phyloP scores from a whole-genome alignment of 2,797 vertebrate species.

The Rhyacichthys aspro region DNA sequence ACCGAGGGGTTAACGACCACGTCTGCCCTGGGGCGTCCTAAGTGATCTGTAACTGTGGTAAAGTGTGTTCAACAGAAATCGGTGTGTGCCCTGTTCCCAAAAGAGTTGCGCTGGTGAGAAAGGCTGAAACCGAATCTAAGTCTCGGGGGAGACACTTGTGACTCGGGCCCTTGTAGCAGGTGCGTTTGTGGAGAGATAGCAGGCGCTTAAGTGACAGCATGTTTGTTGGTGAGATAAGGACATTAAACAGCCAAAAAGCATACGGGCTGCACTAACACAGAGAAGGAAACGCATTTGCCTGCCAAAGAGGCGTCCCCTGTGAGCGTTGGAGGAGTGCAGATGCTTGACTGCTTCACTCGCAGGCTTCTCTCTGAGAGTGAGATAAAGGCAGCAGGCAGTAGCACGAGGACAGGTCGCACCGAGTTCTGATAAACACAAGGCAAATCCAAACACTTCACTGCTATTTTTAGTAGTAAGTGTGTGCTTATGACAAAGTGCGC shows the following conservation, averaged over 20 bases:
- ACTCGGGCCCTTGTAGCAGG: conserved; percentile 34
- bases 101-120: conserved; percentile 9
- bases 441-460: neutral
- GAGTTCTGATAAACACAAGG: neutral
- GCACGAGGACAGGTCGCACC: neutral
- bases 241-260: conserved; percentile 20
- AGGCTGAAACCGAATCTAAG: conserved; percentile 29
- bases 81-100: conserved; percentile 3
- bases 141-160: conserved; percentile 22
- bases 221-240: conserved; percentile 46
- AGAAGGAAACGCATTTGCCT: conserved; percentile 9
- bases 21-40: conserved; percentile 27
- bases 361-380: conserved; percentile 25
- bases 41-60: conserved; percentile 42
- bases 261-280: conserved; percentile 9
- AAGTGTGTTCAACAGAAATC: conserved; percentile 24
- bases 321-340: conserved; percentile 37
- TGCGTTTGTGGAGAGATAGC: conserved; percentile 10
- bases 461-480: conserved; percentile 1
- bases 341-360: conserved; percentile 26
- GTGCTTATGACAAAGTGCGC: too few species aligned
- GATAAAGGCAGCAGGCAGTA: conserved; percentile 24
- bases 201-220: conserved; percentile 27
- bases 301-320: conserved; percentile 38
- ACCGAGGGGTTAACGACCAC: conserved; percentile 55